Evolutionary conservation across 2,797 vertebrate species (phyloP).

Genomic region (Oreonectes daqikongensis): DNA sequence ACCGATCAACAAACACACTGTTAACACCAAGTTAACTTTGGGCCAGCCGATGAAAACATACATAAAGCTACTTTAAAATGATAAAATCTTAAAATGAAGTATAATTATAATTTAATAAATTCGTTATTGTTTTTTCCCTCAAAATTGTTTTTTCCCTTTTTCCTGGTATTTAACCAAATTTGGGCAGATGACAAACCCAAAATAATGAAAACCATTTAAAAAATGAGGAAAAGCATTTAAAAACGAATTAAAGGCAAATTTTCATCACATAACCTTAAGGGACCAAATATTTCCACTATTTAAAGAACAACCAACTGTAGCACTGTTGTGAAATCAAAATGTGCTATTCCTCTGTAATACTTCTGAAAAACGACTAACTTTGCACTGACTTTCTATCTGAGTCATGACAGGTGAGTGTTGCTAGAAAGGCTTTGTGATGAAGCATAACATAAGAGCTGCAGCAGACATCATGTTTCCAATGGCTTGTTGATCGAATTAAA

Average conservation of each 20-base stretch:
- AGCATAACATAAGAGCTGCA: conserved; percentile 7
- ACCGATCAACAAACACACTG: too few relatives aligned
- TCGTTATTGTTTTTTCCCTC: too few relatives aligned
- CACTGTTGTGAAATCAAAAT: neutral
- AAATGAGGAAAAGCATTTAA: neutral
- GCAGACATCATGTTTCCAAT: conserved; percentile 19
- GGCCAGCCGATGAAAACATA: too few relatives aligned
- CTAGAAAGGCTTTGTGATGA: neutral
- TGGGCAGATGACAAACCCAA: too few relatives aligned
- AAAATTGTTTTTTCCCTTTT: too few relatives aligned
- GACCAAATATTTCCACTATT: neutral
- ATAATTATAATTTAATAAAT: too few relatives aligned
- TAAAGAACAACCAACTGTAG: neutral
- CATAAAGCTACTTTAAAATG: too few relatives aligned
- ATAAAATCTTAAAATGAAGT: too few relatives aligned
- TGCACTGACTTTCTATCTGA: neutral
- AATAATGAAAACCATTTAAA: too few relatives aligned
- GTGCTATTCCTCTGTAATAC: conserved; percentile 5
- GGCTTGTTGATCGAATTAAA: neutral
- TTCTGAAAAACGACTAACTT: neutral
- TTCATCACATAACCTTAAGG: neutral
- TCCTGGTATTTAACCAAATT: too few relatives aligned
- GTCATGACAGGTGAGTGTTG: neutral
- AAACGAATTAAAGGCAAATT: neutral
- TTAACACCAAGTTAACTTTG: too few relatives aligned